Evolutionary conservation across 2,888 invertebrate species (phyloP), one percentile per base, ranked within the genome.

Genomic region (Cosmia trapezina): DNA sequence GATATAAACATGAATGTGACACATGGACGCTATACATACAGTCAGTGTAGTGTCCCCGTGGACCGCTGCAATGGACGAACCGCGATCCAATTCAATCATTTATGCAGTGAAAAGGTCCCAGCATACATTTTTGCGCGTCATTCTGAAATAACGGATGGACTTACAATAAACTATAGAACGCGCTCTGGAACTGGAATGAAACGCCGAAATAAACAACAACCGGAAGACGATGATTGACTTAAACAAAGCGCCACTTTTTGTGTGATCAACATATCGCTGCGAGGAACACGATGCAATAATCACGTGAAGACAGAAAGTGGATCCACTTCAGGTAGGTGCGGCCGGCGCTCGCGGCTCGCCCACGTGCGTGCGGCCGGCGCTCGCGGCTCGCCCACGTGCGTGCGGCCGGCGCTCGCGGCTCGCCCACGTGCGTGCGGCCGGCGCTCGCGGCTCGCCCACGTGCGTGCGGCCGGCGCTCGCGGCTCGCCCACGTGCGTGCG

Each of bases 81-180:
- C 56, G 45, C 57, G n/a, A 59, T 59, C 7, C 47, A 28, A 67
- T 66, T 66, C 51, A 65, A 59, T 76, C 28, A 60, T 66, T 66
- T 74, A 74, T 76, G 76, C 59, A 74, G 57, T 47, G 47, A 53
- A 53, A 47, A 45, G 22, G 51, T 41, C 57, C 33, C 28, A 47
- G 9, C 45, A 59, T 19, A 65, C 73, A 64, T 65, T 59, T 66
- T 62, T 59, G 28, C 22, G 37, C 43, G 9, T 59, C 59, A 53
- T 41, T 53, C n/a, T 67, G 14, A 59, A 76, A 67, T 59, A 67
- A 53, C n/a, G 11, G 19, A 53, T 45, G 9, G 51, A 45, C 9
- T 45, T 47, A 28, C 45, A 33, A 43, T 22, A 63, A 49, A 76
- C n/a, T 66, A 45, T 11, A n/a, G n/a, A 28, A n/a, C n/a, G 17